Evolutionary conservation across 2,888 invertebrate genomes (phyloP).

Genomic region (Drosophila nigricruria): DNA sequence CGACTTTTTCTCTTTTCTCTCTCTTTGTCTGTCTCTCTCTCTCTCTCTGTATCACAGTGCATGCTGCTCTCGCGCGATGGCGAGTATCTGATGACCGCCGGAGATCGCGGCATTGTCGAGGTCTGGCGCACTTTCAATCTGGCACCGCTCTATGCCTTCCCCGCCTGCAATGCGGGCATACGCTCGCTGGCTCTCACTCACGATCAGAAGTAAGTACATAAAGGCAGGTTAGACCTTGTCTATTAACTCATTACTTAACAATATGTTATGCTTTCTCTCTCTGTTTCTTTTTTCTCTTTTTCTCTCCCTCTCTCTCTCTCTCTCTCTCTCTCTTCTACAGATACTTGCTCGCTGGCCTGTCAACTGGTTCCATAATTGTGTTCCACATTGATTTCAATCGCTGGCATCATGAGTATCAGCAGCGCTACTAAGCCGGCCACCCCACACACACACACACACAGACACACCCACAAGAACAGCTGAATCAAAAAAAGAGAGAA

Average conservation of each 20-base stretch:
- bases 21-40: not conserved
- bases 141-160: slow-evolving; percentile 98
- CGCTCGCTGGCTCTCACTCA: slow-evolving; percentile 97
- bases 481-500: slow-evolving; percentile 11
- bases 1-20: no score
- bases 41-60: slow-evolving; percentile 87
- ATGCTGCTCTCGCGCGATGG: slow-evolving; percentile 98
- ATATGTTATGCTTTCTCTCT: not conserved
- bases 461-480: not conserved
- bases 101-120: slow-evolving; percentile 98
- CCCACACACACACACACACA: not conserved
- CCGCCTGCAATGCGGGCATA: slow-evolving; percentile 97
- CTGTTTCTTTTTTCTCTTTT: not conserved
- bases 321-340: slow-evolving; percentile 86
- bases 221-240: no score
- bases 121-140: slow-evolving; percentile 99
- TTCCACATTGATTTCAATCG: slow-evolving; percentile 99
- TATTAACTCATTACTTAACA: not conserved
- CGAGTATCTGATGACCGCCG: slow-evolving; percentile 99
- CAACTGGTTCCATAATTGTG: slow-evolving; percentile 98
- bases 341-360: slow-evolving; percentile 97
- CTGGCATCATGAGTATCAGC: slow-evolving; percentile 98
- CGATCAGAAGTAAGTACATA: slow-evolving; percentile 95
- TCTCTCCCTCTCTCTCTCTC: not conserved
- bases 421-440: slow-evolving; percentile 89